These are phyloP conservation scores for Caenorhabditis auriculariae DNA, from an alignment of 2,888 invertebrate species.

Conservation along the genomic window DNA sequence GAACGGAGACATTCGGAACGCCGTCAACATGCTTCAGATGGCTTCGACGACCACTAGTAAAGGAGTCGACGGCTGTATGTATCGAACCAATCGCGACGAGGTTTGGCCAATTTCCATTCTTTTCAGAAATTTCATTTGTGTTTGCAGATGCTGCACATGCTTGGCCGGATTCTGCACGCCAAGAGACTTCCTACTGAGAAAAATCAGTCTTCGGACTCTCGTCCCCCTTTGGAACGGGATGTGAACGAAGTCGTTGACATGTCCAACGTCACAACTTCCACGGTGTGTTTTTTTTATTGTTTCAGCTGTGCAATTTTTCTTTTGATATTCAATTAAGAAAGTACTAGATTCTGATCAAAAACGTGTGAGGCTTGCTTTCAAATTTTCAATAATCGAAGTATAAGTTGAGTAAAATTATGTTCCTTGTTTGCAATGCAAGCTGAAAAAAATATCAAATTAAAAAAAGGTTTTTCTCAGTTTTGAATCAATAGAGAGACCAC, in stretches of 20 bases:
- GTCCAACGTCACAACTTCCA: constrained; percentile 16
- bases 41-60: too few species aligned
- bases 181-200: constrained; percentile 7
- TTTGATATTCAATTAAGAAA: neutral
- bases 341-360: neutral
- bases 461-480: neutral
- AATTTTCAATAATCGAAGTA: neutral
- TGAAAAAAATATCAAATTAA: too few species aligned
- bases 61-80: too few species aligned
- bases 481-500: neutral
- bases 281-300: constrained; percentile 3
- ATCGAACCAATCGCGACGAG: constrained; percentile 17
- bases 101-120: neutral
- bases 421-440: too few species aligned
- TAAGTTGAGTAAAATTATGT: too few species aligned
- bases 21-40: constrained; percentile 25
- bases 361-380: neutral
- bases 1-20: constrained; percentile 13
- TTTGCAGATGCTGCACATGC: constrained; percentile 16
- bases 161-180: constrained; percentile 23
- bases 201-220: neutral
- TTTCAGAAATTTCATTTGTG: neutral
- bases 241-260: constrained; percentile 20
- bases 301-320: neutral
- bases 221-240: constrained; percentile 17